Conservation (phyloP, 1,140 invertebrate species). For the Tetraneura akinire region DNA sequence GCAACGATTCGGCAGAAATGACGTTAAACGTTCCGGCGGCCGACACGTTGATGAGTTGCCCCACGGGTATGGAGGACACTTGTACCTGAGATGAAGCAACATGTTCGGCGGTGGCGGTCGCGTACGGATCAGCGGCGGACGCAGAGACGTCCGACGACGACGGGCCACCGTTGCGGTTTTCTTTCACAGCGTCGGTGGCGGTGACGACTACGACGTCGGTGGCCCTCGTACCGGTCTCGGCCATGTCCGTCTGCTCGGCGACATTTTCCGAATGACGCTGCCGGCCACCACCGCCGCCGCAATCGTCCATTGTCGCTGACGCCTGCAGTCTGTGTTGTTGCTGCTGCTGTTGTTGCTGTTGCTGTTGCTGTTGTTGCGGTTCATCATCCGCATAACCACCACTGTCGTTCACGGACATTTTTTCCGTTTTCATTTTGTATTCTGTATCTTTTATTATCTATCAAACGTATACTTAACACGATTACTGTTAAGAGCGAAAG, state of each 20-base stretch:
- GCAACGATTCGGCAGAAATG: conserved; percentile 78
- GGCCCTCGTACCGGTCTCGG: conserved; percentile 66
- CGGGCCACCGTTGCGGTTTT: conserved; percentile 67
- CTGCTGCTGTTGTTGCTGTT: neutral
- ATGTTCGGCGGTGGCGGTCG: conserved; percentile 56
- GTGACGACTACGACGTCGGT: conserved; percentile 62
- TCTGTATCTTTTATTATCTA: too few relatives aligned
- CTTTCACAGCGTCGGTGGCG: conserved; percentile 58
- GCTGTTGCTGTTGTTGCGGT: neutral
- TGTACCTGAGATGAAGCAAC: conserved; percentile 64
- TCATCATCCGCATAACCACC: conserved; percentile 13
- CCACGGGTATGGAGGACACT: conserved; percentile 75
- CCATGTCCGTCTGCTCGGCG: conserved; percentile 68
- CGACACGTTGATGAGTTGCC: conserved; percentile 72
- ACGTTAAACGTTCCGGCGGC: conserved; percentile 78
- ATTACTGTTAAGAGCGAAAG: too few relatives aligned
- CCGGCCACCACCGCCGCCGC: conserved; percentile 26
- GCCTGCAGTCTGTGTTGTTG: conserved; percentile 18
- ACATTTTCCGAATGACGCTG: conserved; percentile 64
- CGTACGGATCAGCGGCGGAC: conserved; percentile 56
- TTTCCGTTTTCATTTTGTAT: neutral
- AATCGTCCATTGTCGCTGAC: conserved; percentile 32
- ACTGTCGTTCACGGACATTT: conserved; percentile 17
- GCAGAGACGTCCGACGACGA: conserved; percentile 59
- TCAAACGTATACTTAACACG: too few relatives aligned